Conservation (phyloP, 2,113 vertebrate species). For the Columbina picui region DNA sequence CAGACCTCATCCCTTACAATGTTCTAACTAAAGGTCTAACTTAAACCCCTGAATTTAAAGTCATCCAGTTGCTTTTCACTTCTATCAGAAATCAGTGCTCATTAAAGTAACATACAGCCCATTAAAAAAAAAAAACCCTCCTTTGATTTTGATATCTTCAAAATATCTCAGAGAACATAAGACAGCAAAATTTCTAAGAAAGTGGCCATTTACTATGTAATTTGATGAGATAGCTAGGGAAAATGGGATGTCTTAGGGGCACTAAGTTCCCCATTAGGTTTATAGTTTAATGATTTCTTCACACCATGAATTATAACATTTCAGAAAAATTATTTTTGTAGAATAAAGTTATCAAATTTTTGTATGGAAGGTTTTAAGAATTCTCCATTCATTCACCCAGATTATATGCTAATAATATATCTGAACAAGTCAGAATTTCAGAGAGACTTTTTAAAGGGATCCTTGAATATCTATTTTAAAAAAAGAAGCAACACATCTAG, state of each 20-base stretch:
- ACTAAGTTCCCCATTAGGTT: neutral
- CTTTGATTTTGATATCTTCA: neutral
- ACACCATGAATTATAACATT: neutral
- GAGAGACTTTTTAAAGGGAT: neutral
- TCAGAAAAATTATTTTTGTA: neutral
- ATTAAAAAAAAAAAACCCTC: neutral
- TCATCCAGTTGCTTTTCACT: fast-evolving
- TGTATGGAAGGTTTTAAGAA: neutral
- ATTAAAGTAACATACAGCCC: neutral
- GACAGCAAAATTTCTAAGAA: neutral
- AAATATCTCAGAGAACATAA: neutral
- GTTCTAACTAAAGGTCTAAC: neutral
- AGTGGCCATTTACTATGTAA: neutral
- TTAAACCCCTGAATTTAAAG: neutral
- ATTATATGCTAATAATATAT: neutral
- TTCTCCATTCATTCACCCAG: neutral
- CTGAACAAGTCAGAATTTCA: neutral
- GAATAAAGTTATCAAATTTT: neutral
- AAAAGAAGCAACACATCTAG: neutral
- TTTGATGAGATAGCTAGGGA: neutral
- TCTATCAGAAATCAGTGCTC: neutral
- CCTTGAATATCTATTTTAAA: neutral
- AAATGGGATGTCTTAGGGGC: neutral
- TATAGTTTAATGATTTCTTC: neutral
- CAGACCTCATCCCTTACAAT: neutral